These are phyloP conservation scores for Lutjanus campechanus DNA, from an alignment of 2,797 vertebrate genomes.

Conservation along the genomic window DNA sequence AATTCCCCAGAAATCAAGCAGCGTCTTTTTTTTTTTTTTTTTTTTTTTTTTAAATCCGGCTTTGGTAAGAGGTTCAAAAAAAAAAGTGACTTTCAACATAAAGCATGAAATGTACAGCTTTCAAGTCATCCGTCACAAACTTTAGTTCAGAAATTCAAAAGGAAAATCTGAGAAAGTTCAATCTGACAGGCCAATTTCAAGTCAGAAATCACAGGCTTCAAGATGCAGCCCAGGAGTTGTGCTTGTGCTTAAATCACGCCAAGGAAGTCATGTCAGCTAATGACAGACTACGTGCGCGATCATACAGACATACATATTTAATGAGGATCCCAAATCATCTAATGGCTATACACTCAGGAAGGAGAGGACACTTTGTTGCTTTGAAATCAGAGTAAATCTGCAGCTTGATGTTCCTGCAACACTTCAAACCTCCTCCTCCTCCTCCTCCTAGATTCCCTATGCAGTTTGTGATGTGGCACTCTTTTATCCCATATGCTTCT, in stretches of 20 bases:
- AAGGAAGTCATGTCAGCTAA: conserved; percentile 14
- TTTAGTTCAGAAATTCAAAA: conserved; percentile 61
- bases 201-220: conserved; percentile 30
- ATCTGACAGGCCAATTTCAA: conserved; percentile 42
- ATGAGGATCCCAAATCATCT: background rate
- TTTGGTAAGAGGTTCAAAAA: conserved; percentile 39
- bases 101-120: conserved; percentile 62
- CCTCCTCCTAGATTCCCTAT: conserved; percentile 8
- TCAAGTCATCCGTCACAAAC: conserved; percentile 67
- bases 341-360: background rate
- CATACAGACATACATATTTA: conserved; percentile 5
- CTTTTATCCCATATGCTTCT: conserved; percentile 54
- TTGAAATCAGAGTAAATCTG: conserved; percentile 35
- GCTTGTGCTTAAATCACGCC: conserved; percentile 22
- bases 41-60: background rate
- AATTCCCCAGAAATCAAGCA: conserved; percentile 49
- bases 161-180: conserved; percentile 39
- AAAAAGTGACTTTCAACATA: conserved; percentile 55
- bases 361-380: background rate
- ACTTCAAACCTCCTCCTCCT: conserved; percentile 33
- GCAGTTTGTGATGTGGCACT: conserved; percentile 20
- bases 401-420: conserved; percentile 16
- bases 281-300: conserved; percentile 9
- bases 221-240: conserved; percentile 9
- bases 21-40: conserved; percentile 8